These are phyloP conservation scores for Neostethus bicornis DNA, from an alignment of 2,797 vertebrate genomes.

Conservation along the genomic window DNA sequence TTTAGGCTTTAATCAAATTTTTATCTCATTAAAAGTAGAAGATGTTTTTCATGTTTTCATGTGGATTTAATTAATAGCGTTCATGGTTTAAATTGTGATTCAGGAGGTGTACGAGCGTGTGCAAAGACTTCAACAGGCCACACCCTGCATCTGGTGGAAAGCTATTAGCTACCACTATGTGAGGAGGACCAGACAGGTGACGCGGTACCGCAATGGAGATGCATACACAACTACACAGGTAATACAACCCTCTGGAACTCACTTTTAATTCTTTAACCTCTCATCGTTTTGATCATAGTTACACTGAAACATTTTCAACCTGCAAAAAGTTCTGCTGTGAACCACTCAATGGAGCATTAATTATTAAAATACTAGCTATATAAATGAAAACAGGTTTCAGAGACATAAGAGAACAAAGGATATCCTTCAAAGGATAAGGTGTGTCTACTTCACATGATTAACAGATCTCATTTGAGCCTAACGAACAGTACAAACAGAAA, in stretches of 20 bases:
- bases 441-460: background rate
- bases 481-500: background rate
- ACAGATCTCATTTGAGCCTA: background rate
- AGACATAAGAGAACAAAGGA: background rate
- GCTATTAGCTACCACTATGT: slow-evolving; percentile 95
- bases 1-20: slow-evolving; percentile 8
- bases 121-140: slow-evolving; percentile 88
- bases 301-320: background rate
- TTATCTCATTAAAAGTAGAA: background rate
- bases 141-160: slow-evolving; percentile 95
- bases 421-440: background rate
- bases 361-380: background rate
- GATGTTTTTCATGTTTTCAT: background rate
- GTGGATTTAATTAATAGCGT: background rate
- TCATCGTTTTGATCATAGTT: background rate
- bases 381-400: background rate
- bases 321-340: background rate
- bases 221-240: slow-evolving; percentile 90
- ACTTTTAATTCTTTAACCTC: background rate
- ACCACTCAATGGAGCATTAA: background rate
- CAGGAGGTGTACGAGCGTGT: slow-evolving; percentile 87
- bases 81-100: background rate
- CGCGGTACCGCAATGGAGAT: slow-evolving; percentile 89
- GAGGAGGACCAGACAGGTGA: slow-evolving; percentile 89
- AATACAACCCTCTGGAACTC: background rate